Percentiles rank a stretch among this genome's conserved stretches.
phyloP scores from a whole-genome alignment of 2,113 vertebrate genomes.

The Manacus vitellinus region DNA sequence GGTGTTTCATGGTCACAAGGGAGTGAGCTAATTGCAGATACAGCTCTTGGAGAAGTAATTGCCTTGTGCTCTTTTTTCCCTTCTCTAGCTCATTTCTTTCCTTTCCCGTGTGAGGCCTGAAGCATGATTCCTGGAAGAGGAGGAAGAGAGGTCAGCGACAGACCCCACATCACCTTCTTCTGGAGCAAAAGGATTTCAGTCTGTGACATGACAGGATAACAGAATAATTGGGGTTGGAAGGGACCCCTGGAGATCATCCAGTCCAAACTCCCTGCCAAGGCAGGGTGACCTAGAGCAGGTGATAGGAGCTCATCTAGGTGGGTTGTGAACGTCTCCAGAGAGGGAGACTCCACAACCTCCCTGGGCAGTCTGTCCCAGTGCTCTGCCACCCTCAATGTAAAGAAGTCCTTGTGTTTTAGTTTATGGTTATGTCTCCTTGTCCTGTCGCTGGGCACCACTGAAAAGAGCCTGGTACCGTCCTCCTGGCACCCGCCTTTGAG shows the following conservation, averaged over 20 bases:
- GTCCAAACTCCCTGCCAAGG: background rate
- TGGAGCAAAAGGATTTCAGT: background rate
- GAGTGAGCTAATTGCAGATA: background rate
- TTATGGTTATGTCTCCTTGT: background rate
- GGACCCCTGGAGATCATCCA: background rate
- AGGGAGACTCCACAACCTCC: too few relatives aligned
- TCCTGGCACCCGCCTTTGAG: too few relatives aligned
- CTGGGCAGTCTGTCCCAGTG: background rate
- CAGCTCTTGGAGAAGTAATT: background rate
- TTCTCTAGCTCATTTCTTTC: background rate
- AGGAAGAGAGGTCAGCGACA: fast-evolving
- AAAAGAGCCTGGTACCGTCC: background rate
- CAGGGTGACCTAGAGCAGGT: background rate
- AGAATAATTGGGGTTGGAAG: background rate
- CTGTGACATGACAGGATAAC: background rate
- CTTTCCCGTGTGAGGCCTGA: background rate
- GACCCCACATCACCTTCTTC: background rate
- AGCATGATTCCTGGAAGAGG: background rate
- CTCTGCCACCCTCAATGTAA: background rate
- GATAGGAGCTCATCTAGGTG: background rate
- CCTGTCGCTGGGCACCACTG: background rate
- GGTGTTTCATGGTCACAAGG: background rate
- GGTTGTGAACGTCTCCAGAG: too few relatives aligned
- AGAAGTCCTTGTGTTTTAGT: background rate
- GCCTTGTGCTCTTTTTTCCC: background rate